Evolutionary conservation across 2,113 vertebrate genomes (phyloP).

Genomic region (Bombycilla garrulus): DNA sequence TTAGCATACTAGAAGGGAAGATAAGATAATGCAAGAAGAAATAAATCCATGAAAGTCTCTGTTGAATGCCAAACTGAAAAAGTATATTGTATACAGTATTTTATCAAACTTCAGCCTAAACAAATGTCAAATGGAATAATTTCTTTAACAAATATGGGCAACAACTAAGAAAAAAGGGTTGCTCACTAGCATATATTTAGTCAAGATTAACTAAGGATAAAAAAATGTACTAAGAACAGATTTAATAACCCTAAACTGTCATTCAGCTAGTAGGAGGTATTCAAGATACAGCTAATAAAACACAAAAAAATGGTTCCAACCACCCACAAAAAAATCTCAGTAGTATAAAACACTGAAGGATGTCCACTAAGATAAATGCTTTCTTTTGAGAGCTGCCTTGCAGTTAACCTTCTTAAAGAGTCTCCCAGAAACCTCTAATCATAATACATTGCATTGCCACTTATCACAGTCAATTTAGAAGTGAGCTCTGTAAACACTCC

Average conservation of each 20-base stretch:
- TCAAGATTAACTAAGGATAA: constrained; percentile 73
- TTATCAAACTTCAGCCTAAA: constrained; percentile 81
- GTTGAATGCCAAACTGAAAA: constrained; percentile 72
- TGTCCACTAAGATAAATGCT: constrained; percentile 72
- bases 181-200: constrained; percentile 73
- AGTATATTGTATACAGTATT: constrained; percentile 71
- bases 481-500: constrained; percentile 74
- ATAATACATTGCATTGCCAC: constrained; percentile 65
- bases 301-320: constrained; percentile 68
- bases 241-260: constrained; percentile 79
- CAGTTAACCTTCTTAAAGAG: constrained; percentile 68
- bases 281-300: constrained; percentile 80
- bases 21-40: constrained; percentile 77
- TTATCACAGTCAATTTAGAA: constrained; percentile 75
- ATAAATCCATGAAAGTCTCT: constrained; percentile 69
- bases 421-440: constrained; percentile 55
- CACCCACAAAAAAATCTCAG: constrained; percentile 60
- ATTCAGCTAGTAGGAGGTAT: constrained; percentile 76
- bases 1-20: constrained; percentile 63
- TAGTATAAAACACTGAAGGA: constrained; percentile 63
- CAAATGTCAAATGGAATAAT: constrained; percentile 77
- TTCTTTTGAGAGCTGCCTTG: constrained; percentile 66
- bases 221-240: constrained; percentile 69
- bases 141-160: constrained; percentile 82
- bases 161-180: constrained; percentile 70